Evolutionary conservation across 2,113 vertebrate species (phyloP).

Genomic region (Leptobrachium ailaonicum): DNA sequence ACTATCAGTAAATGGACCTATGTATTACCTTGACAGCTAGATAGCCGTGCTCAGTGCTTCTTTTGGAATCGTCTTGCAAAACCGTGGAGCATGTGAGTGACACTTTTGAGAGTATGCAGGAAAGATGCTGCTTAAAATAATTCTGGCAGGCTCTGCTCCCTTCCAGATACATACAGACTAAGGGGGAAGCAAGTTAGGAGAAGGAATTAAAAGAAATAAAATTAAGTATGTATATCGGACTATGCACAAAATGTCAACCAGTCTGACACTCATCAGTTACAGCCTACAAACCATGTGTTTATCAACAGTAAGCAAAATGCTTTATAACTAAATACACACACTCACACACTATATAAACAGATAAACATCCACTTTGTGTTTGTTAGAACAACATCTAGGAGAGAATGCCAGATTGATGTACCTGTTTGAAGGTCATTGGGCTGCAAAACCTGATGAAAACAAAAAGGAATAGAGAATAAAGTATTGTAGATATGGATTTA

Average conservation of each 20-base stretch:
- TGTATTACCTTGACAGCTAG: constrained; percentile 75
- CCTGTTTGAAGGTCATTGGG: constrained; percentile 61
- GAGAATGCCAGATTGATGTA: constrained; percentile 11
- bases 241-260: too few species aligned
- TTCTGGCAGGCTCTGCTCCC: constrained; percentile 71
- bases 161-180: constrained; percentile 82
- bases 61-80: constrained; percentile 57
- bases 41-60: constrained; percentile 62
- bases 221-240: not conserved
- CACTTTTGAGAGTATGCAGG: constrained; percentile 61
- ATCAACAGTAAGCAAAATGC: too few species aligned
- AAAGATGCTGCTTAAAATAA: constrained; percentile 62
- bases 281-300: too few species aligned
- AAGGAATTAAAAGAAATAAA: not conserved
- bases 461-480: too few species aligned
- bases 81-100: constrained; percentile 61
- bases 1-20: too few species aligned
- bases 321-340: too few species aligned
- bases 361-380: too few species aligned
- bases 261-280: too few species aligned
- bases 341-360: too few species aligned
- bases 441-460: constrained; percentile 56
- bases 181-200: fast-evolving
- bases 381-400: too few species aligned
- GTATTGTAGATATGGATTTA: too few species aligned